Evolutionary conservation across 2,113 vertebrate species (phyloP).

Genomic region (Phocoena sinus): DNA sequence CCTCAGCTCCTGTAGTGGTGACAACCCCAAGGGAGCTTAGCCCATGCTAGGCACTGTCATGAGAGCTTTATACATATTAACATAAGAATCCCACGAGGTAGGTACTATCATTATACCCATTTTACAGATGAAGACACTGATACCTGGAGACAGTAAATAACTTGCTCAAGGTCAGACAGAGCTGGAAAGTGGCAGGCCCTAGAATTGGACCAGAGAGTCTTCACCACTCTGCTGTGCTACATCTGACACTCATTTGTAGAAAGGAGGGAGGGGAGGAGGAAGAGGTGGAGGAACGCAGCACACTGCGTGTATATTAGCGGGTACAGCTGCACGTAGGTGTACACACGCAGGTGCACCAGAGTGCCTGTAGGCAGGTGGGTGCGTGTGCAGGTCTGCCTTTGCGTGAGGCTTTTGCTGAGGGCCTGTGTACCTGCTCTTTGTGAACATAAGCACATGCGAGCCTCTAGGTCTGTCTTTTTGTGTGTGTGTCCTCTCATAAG

Average conservation of each 20-base stretch:
- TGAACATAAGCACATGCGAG: too few species aligned
- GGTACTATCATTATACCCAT: not conserved
- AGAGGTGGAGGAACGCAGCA: not conserved
- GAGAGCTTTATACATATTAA: not conserved
- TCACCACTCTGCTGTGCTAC: not conserved
- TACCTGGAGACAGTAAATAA: not conserved
- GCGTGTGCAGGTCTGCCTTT: not conserved
- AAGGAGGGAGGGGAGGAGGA: not conserved
- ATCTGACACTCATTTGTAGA: not conserved
- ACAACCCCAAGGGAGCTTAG: not conserved
- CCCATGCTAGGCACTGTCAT: too few species aligned
- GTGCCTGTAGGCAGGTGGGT: not conserved
- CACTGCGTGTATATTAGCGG: not conserved
- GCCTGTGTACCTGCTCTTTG: not conserved
- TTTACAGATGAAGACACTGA: not conserved
- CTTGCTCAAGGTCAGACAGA: not conserved
- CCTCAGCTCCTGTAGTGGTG: not conserved
- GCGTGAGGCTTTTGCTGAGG: not conserved
- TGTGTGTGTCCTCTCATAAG: not conserved
- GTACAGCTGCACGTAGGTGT: too few species aligned
- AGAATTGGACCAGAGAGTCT: not conserved
- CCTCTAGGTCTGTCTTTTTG: not conserved
- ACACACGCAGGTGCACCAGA: not conserved
- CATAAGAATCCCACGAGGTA: not conserved
- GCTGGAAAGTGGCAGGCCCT: not conserved